Conservation (phyloP, 2,888 invertebrate genomes). For the Aphodius granarius region DNA sequence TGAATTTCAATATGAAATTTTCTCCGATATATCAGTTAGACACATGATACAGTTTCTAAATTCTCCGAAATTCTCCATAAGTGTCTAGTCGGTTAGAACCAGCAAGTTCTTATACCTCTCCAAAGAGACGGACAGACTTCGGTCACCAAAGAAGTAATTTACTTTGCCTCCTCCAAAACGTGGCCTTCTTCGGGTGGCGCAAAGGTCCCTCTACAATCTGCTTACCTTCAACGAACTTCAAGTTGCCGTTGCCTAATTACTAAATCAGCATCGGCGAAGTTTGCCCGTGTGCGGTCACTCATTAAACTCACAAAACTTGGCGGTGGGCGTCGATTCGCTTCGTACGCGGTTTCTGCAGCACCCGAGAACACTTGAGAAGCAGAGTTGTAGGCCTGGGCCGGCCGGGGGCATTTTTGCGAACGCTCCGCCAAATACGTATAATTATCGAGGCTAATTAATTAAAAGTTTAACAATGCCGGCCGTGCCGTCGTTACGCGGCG, state of each 20-base stretch:
- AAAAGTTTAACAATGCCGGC: constrained; percentile 7
- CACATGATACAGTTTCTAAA: too few species aligned
- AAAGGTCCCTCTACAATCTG: constrained; percentile 33
- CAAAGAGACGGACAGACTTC: background rate
- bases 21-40: too few species aligned
- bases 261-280: constrained; percentile 53
- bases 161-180: background rate
- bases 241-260: constrained; percentile 45
- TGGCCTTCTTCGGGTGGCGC: background rate
- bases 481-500: background rate
- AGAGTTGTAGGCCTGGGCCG: background rate
- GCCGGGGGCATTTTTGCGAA: background rate
- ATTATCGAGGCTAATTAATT: constrained; percentile 11
- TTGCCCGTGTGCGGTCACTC: constrained; percentile 53
- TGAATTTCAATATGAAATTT: too few species aligned
- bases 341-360: background rate
- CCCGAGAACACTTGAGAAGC: background rate
- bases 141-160: background rate
- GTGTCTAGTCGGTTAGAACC: too few species aligned
- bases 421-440: constrained; percentile 7
- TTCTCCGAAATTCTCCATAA: too few species aligned
- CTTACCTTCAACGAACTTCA: constrained; percentile 43
- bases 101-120: too few species aligned
- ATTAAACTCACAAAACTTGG: constrained; percentile 52
- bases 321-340: background rate